Conservation (phyloP, 2,888 invertebrate genomes). For the Eilema depressum region DNA sequence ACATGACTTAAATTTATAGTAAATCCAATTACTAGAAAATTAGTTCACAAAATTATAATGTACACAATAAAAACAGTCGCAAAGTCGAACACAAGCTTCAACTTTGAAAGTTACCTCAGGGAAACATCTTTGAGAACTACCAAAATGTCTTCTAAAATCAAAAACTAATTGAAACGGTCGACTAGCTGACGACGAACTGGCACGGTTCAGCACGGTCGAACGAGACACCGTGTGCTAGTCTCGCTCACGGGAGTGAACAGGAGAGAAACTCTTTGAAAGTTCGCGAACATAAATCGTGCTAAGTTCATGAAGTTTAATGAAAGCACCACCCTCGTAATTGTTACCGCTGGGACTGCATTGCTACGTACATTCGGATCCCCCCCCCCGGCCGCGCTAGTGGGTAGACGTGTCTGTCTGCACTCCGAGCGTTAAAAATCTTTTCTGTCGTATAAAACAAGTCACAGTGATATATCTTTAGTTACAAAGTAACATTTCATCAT, state of each 20-base stretch:
- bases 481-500: too few species aligned
- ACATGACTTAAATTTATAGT: background rate
- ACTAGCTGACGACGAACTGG: conserved; percentile 30
- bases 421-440: too few species aligned
- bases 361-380: too few species aligned
- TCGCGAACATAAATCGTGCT: conserved; percentile 57
- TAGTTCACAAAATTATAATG: background rate
- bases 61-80: background rate
- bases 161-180: conserved; percentile 33
- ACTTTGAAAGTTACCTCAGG: conserved; percentile 1
- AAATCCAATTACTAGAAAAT: background rate
- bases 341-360: conserved; percentile 53
- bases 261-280: conserved; percentile 52
- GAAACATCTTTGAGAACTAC: conserved; percentile 31
- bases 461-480: too few species aligned
- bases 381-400: too few species aligned
- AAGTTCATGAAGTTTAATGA: conserved; percentile 65
- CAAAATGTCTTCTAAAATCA: conserved; percentile 32
- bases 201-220: conserved; percentile 30
- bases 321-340: conserved; percentile 61
- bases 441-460: too few species aligned
- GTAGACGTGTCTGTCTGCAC: too few species aligned
- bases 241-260: conserved; percentile 26
- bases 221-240: conserved; percentile 41
- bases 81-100: background rate